phyloP scores from a whole-genome alignment of 1,140 invertebrate species.

The Apis dorsata region DNA sequence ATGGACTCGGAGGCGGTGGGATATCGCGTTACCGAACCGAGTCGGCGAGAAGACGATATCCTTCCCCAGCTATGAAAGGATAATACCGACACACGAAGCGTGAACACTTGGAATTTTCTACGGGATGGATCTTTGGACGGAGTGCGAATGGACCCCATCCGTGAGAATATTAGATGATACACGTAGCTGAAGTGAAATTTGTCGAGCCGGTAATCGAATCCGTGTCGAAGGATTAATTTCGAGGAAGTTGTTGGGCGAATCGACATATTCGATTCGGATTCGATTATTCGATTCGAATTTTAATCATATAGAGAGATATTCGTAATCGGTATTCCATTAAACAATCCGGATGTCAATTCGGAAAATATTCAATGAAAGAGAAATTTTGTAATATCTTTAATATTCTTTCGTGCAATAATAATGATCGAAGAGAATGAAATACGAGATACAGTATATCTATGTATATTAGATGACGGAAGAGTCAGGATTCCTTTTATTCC shows the following conservation, averaged over 20 bases:
- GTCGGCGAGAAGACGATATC: not conserved
- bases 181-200: not conserved
- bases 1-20: not conserved
- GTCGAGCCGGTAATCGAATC: not conserved
- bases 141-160: not conserved
- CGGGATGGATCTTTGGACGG: not conserved
- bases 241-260: not conserved
- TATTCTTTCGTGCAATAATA: no score
- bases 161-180: not conserved
- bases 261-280: not conserved
- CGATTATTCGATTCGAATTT: no score
- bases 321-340: no score
- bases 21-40: conserved; percentile 31
- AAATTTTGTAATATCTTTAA: no score
- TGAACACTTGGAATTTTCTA: conserved; percentile 15
- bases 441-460: no score
- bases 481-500: no score
- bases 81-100: conserved; percentile 4
- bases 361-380: no score
- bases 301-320: no score
- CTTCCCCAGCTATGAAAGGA: conserved; percentile 1
- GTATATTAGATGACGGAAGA: no score
- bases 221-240: not conserved
- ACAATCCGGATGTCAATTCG: no score
- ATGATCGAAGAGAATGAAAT: no score